These are phyloP conservation scores for Phymastichus coffea DNA, from an alignment of 1,140 invertebrate genomes.

Conservation along the genomic window DNA sequence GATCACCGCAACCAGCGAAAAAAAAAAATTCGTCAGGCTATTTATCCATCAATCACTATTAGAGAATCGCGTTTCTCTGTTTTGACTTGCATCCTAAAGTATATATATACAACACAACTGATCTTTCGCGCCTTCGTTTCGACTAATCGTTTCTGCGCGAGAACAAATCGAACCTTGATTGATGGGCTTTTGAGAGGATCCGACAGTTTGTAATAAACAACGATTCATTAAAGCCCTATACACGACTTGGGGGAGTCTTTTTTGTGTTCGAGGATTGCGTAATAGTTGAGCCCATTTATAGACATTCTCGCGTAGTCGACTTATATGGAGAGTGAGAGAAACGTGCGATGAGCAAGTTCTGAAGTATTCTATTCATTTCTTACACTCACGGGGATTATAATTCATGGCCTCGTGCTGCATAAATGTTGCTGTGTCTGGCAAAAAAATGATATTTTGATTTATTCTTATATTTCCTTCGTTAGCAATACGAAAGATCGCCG, in stretches of 20 bases:
- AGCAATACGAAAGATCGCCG: no score
- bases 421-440: no score
- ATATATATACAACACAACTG: conserved; percentile 24
- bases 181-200: conserved; percentile 12
- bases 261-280: no score
- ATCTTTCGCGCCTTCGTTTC: conserved; percentile 18
- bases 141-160: neutral
- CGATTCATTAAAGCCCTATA: conserved; percentile 30
- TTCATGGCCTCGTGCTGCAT: no score
- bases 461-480: no score
- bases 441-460: no score
- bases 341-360: neutral
- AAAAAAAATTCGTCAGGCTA: conserved; percentile 51
- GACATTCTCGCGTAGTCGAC: no score
- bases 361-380: conserved; percentile 9
- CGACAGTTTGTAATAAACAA: conserved; percentile 34
- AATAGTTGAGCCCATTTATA: no score
- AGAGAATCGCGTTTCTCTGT: conserved; percentile 35
- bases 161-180: conserved; percentile 25
- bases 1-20: conserved; percentile 9
- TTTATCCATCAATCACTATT: conserved; percentile 57
- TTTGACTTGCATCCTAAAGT: conserved; percentile 20
- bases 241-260: no score
- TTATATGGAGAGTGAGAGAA: no score
- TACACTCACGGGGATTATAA: no score